These are phyloP conservation scores for Epistrophe eligans DNA, from an alignment of 2,888 invertebrate species.

Conservation along the genomic window DNA sequence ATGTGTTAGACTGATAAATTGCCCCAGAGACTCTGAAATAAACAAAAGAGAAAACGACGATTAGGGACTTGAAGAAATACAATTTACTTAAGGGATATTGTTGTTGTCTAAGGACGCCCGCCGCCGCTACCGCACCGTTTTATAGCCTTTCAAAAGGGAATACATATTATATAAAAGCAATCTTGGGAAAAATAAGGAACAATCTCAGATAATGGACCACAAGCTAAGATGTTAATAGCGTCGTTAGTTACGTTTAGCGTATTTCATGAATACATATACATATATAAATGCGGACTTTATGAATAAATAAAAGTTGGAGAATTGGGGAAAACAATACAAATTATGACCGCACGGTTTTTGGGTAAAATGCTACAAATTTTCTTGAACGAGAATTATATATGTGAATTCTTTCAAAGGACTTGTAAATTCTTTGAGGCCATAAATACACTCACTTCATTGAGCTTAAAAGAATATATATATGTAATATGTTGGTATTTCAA, in stretches of 20 bases:
- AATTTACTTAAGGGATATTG: conserved; percentile 49
- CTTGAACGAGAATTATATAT: neutral
- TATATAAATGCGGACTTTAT: neutral
- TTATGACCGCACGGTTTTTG: neutral
- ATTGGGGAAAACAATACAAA: neutral
- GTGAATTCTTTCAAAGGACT: neutral
- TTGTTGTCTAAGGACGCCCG: conserved; percentile 8
- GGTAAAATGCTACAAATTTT: neutral
- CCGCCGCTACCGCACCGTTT: neutral
- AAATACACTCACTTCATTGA: conserved; percentile 4
- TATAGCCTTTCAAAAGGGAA: conserved; percentile 12
- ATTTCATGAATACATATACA: conserved; percentile 8
- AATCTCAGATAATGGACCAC: conserved; percentile 45
- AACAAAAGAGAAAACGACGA: conserved; percentile 55
- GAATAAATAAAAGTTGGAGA: conserved; percentile 3
- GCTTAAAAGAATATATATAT: neutral
- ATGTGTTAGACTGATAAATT: conserved; percentile 72
- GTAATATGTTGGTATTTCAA: neutral
- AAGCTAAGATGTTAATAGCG: conserved; percentile 40
- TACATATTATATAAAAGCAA: conserved; percentile 5
- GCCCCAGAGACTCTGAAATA: conserved; percentile 25
- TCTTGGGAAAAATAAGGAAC: conserved; percentile 23
- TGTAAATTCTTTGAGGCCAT: neutral
- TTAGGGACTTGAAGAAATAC: conserved; percentile 49
- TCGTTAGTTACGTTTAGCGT: conserved; percentile 19